A percentile compares a stretch with the other conserved stretches of the same genome.
These are phyloP conservation scores for Nyctibius bracteatus DNA, from an alignment of 2,113 vertebrate genomes.

Conservation along the genomic window DNA sequence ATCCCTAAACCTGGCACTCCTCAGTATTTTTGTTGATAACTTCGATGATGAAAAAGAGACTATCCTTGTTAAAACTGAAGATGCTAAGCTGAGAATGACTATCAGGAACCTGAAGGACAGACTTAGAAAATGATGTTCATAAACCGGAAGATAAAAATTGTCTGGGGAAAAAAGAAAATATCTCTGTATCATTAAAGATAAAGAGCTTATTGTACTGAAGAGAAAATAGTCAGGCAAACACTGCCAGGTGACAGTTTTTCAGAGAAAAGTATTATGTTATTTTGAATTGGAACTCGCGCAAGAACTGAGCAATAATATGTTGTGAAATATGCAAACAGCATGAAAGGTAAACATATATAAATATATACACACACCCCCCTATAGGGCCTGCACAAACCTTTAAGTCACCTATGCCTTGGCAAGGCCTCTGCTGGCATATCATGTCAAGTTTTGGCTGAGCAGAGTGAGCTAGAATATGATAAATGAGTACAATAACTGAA, in stretches of 20 bases:
- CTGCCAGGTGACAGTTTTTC: background rate
- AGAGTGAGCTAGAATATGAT: background rate
- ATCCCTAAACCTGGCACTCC: background rate
- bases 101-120: background rate
- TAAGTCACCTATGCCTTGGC: background rate
- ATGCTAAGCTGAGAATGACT: background rate
- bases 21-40: background rate
- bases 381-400: background rate
- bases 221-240: background rate
- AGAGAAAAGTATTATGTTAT: background rate
- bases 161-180: background rate
- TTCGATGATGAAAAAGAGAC: background rate
- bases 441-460: background rate
- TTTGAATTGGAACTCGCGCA: background rate
- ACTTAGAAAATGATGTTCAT: background rate
- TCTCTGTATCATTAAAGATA: background rate
- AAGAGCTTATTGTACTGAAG: background rate
- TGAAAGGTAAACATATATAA: background rate
- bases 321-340: background rate
- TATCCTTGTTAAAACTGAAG: background rate
- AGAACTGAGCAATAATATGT: background rate
- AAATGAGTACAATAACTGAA: background rate
- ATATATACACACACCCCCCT: background rate
- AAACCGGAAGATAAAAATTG: background rate
- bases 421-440: background rate